These are phyloP conservation scores for Ectemnius cavifrons DNA, from an alignment of 2,888 invertebrate genomes.

Conservation along the genomic window DNA sequence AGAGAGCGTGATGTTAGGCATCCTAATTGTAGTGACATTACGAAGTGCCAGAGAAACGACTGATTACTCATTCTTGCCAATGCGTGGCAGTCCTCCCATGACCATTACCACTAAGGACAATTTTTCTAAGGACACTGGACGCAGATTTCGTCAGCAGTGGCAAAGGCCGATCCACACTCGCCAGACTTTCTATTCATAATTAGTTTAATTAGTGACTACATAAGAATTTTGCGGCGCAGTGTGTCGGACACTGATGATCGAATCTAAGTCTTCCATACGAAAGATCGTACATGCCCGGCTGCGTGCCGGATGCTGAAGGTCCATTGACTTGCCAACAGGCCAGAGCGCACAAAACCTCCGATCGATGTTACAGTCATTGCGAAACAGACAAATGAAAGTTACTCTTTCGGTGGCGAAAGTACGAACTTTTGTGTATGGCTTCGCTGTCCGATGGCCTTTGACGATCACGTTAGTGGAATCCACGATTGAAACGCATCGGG, in stretches of 20 bases:
- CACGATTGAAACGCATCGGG: slow-evolving; percentile 23
- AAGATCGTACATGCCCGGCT: slow-evolving; percentile 21
- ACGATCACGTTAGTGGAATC: slow-evolving; percentile 34
- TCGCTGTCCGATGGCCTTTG: slow-evolving; percentile 47
- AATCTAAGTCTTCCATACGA: slow-evolving; percentile 10
- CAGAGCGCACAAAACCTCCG: slow-evolving; percentile 32
- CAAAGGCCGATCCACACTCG: too few species aligned
- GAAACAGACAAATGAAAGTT: slow-evolving; percentile 56
- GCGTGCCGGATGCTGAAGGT: slow-evolving; percentile 20
- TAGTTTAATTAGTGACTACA: too few species aligned
- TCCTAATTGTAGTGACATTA: slow-evolving; percentile 36
- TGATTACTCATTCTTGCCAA: slow-evolving; percentile 72
- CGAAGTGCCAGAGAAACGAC: slow-evolving; percentile 50
- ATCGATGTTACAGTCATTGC: slow-evolving; percentile 45
- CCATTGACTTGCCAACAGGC: slow-evolving; percentile 32
- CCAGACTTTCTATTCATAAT: too few species aligned
- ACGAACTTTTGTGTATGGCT: slow-evolving; percentile 48
- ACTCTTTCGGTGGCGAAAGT: slow-evolving; percentile 50
- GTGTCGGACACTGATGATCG: background rate
- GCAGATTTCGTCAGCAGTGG: too few species aligned
- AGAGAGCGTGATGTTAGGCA: background rate
- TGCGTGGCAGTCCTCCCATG: slow-evolving; percentile 69
- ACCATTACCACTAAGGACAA: slow-evolving; percentile 69
- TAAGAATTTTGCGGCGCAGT: background rate
- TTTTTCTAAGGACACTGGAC: slow-evolving; percentile 3